These are phyloP conservation scores for Taenaris catops DNA, from an alignment of 2,888 invertebrate species.

Conservation along the genomic window DNA sequence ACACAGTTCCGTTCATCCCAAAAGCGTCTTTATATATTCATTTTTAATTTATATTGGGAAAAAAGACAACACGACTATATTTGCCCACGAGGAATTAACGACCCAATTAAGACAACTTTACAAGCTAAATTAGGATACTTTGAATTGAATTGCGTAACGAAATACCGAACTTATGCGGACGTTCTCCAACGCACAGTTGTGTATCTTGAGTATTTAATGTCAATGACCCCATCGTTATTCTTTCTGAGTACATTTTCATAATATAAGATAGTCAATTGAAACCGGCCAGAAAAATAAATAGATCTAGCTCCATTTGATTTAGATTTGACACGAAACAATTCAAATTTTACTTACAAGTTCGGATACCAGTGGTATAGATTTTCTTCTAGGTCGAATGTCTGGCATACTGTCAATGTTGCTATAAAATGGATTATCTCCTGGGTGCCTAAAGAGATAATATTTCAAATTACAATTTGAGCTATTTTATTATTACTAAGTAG, in stretches of 20 bases:
- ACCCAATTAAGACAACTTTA: too few relatives aligned
- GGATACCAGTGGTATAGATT: conserved; percentile 98
- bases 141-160: too few relatives aligned
- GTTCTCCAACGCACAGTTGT: too few relatives aligned
- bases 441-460: conserved; percentile 81
- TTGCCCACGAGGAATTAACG: too few relatives aligned
- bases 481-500: too few relatives aligned
- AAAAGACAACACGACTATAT: too few relatives aligned
- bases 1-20: too few relatives aligned
- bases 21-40: too few relatives aligned
- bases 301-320: conserved; percentile 49
- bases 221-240: conserved; percentile 19
- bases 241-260: conserved; percentile 7
- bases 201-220: too few relatives aligned
- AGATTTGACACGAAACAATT: conserved; percentile 1
- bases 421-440: conserved; percentile 99
- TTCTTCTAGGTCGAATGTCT: conserved; percentile 97
- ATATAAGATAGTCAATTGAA: conserved; percentile 52
- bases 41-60: too few relatives aligned
- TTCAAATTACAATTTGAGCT: conserved; percentile 2
- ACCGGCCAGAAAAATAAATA: conserved; percentile 50
- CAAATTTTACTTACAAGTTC: conserved; percentile 93
- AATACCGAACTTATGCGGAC: too few relatives aligned
- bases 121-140: too few relatives aligned
- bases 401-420: conserved; percentile 99